phyloP scores from a whole-genome alignment of 2,797 vertebrate species.

The Babyrousa celebensis region DNA sequence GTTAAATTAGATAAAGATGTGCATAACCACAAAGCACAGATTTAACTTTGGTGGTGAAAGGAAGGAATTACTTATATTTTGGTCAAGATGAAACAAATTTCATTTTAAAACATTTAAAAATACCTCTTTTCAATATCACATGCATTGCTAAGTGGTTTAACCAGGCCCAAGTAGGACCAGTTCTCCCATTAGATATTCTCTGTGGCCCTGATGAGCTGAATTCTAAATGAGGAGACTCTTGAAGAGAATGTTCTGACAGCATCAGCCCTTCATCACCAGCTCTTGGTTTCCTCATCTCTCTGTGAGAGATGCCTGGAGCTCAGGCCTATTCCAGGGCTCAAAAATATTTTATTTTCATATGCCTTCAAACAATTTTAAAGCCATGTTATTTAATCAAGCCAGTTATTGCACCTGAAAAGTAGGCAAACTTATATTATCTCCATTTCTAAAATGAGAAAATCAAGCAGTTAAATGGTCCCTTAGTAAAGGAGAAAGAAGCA shows the following conservation, averaged over 20 bases:
- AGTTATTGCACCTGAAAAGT: neutral
- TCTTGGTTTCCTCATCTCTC: neutral
- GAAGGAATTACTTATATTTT: constrained; percentile 33
- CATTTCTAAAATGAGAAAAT: constrained; percentile 42
- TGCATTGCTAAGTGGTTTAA: neutral
- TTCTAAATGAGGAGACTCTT: neutral
- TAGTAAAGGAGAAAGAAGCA: neutral
- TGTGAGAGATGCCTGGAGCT: neutral
- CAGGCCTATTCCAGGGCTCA: neutral
- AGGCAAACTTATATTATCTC: neutral
- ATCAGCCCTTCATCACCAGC: neutral
- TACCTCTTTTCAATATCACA: constrained; percentile 37
- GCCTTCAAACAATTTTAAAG: constrained; percentile 31
- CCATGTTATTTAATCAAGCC: neutral
- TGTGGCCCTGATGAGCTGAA: neutral
- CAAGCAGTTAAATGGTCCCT: neutral
- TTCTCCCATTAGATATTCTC: neutral
- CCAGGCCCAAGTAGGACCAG: neutral
- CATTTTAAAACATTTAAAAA: constrained; percentile 58
- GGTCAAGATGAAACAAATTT: constrained; percentile 27
- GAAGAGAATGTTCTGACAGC: neutral
- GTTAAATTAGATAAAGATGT: constrained; percentile 74
- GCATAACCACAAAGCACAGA: constrained; percentile 41
- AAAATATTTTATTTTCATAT: neutral
- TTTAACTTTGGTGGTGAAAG: constrained; percentile 44